phyloP scores from a whole-genome alignment of 2,797 vertebrate species.

The Hemitrygon akajei region DNA sequence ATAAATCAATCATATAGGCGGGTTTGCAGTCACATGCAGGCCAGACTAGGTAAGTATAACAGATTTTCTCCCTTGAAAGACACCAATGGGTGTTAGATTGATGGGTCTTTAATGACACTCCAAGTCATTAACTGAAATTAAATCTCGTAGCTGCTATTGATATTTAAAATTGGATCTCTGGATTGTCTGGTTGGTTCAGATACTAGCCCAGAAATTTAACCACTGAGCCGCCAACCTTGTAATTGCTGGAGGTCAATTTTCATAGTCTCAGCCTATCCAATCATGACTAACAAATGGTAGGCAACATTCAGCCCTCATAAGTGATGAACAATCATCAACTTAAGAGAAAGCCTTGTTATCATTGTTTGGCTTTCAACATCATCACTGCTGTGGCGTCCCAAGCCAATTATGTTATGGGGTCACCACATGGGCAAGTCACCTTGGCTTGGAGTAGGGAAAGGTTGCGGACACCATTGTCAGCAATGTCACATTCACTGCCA shows the following conservation, averaged over 20 bases:
- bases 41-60: no score
- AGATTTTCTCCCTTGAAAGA: no score
- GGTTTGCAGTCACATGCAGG: no score
- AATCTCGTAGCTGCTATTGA: no score
- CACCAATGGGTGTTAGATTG: no score
- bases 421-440: neutral
- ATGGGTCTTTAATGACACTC: no score
- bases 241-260: neutral
- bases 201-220: no score
- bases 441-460: neutral
- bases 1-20: no score
- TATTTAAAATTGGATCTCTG: no score
- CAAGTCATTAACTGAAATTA: no score
- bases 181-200: no score
- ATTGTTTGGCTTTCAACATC: neutral
- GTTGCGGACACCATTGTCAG: neutral
- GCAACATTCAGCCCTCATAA: neutral
- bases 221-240: neutral
- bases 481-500: neutral
- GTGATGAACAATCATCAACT: neutral
- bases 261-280: neutral
- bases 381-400: neutral
- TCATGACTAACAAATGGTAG: neutral
- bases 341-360: neutral
- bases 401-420: neutral